These are phyloP conservation scores for Amphipyra tragopoginis DNA, from an alignment of 2,888 invertebrate genomes.

Conservation along the genomic window DNA sequence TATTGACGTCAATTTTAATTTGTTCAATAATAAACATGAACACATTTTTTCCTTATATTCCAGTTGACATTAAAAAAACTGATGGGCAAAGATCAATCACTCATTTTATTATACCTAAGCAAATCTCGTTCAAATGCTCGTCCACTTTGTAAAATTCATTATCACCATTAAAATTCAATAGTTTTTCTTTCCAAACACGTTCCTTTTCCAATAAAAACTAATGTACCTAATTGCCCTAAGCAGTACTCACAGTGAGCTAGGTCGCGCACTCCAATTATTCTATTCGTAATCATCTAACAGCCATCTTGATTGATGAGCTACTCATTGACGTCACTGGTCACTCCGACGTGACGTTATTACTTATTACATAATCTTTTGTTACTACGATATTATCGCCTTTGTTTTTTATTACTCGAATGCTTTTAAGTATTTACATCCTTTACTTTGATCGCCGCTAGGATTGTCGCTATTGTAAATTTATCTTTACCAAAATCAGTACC, in stretches of 20 bases:
- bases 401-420: conserved; percentile 12
- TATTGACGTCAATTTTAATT: conserved; percentile 25
- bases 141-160: neutral
- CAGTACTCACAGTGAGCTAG: conserved; percentile 36
- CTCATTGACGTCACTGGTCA: conserved; percentile 46
- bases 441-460: conserved; percentile 9
- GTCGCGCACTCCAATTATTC: conserved; percentile 49
- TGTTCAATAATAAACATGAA: too few species aligned
- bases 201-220: conserved; percentile 4
- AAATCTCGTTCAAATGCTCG: neutral
- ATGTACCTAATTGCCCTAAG: conserved; percentile 17
- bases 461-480: neutral
- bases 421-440: conserved; percentile 4
- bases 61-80: too few species aligned
- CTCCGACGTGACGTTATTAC: conserved; percentile 34
- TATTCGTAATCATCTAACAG: conserved; percentile 31
- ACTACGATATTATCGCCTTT: conserved; percentile 18
- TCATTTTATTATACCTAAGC: neutral
- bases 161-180: conserved; percentile 16
- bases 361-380: conserved; percentile 16
- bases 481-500: conserved; percentile 3
- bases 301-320: conserved; percentile 48
- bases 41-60: neutral
- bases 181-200: conserved; percentile 7
- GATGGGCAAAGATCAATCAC: neutral